phyloP scores from a whole-genome alignment of 2,113 vertebrate genomes.

The Tachysurus fulvidraco region DNA sequence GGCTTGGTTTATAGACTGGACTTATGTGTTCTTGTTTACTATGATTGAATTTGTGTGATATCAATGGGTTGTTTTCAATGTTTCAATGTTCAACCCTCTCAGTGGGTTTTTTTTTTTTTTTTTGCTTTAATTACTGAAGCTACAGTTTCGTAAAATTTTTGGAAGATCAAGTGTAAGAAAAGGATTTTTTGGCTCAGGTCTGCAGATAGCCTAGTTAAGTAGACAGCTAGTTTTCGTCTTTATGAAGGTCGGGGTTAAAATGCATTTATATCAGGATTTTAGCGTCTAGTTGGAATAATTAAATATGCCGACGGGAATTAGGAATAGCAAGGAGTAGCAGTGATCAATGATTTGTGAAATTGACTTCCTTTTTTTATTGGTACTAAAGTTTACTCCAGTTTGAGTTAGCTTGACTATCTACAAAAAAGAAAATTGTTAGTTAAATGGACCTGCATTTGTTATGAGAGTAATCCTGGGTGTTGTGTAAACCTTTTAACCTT shows the following conservation, averaged over 20 bases:
- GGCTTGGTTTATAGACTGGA: background rate
- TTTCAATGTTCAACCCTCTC: too few species aligned
- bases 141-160: background rate
- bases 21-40: background rate
- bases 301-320: too few species aligned
- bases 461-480: too few species aligned
- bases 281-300: background rate
- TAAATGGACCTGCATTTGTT: background rate
- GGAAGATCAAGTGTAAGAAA: background rate
- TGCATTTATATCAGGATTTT: background rate
- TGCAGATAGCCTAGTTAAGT: background rate
- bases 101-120: too few species aligned
- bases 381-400: background rate
- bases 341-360: background rate
- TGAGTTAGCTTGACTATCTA: background rate
- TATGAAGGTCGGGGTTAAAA: background rate
- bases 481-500: too few species aligned
- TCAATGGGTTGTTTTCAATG: background rate
- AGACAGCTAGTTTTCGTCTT: background rate
- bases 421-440: background rate
- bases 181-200: background rate
- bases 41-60: background rate
- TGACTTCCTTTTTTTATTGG: background rate
- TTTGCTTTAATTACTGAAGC: background rate
- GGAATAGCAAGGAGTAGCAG: background rate